These are phyloP conservation scores for Aphaenogaster floridana DNA, from an alignment of 1,140 invertebrate species.

Conservation along the genomic window DNA sequence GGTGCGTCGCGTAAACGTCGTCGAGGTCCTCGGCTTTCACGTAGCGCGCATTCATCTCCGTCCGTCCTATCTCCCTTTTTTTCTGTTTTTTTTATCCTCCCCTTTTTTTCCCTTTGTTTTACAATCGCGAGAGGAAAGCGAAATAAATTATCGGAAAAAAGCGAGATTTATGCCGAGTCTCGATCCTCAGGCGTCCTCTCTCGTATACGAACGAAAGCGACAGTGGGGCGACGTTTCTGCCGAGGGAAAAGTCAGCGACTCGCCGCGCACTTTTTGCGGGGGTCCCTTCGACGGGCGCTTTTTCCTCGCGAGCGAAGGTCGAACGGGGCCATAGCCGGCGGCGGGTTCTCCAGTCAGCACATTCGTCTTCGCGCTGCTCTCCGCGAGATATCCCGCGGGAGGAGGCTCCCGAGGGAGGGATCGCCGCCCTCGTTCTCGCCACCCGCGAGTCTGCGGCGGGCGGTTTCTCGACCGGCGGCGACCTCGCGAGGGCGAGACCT, in stretches of 20 bases:
- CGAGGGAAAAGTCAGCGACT: constrained; percentile 4
- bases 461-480: constrained; percentile 44
- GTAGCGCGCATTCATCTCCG: neutral
- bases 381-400: constrained; percentile 23
- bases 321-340: neutral
- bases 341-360: constrained; percentile 9
- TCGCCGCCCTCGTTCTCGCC: constrained; percentile 13
- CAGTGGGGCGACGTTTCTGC: neutral
- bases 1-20: neutral
- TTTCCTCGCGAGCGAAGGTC: constrained; percentile 12
- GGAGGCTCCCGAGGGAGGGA: constrained; percentile 28
- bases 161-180: constrained; percentile 24
- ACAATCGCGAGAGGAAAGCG: constrained; percentile 1
- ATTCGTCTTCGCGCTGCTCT: constrained; percentile 60
- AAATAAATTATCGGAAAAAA: constrained; percentile 48
- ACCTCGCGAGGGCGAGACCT: constrained; percentile 24
- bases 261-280: constrained; percentile 21
- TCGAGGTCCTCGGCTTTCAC: neutral
- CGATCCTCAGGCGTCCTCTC: neutral
- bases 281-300: constrained; percentile 11
- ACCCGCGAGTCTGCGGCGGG: constrained; percentile 7
- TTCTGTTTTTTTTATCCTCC: neutral
- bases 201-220: neutral
- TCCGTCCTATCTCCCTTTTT: too few relatives aligned
- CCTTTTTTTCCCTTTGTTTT: neutral